A percentile compares a stretch with the other conserved stretches of the same genome.
These are phyloP conservation scores for Caenorhabditis sp. DNA, from an alignment of 2,888 invertebrate genomes.

Conservation along the genomic window DNA sequence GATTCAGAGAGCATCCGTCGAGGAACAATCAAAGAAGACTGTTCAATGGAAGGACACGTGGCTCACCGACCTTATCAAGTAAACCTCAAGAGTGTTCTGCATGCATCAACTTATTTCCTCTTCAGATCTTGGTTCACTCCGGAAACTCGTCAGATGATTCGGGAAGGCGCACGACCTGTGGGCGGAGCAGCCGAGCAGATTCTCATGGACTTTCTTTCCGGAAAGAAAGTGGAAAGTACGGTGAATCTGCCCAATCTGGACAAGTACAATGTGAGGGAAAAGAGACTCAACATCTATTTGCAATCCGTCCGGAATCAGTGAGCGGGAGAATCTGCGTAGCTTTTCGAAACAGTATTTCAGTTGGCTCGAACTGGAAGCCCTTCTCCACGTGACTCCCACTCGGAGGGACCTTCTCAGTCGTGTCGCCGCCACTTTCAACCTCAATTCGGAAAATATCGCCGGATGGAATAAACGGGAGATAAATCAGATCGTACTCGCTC, in stretches of 20 bases:
- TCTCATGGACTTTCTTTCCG: conserved; percentile 41
- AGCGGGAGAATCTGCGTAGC: background rate
- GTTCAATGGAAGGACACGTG: conserved; percentile 15
- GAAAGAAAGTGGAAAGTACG: conserved; percentile 17
- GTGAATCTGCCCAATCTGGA: conserved; percentile 58
- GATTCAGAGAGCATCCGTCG: background rate
- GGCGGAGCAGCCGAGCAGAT: conserved; percentile 44
- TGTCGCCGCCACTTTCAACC: conserved; percentile 49
- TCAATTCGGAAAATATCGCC: conserved; percentile 58
- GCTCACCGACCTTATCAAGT: conserved; percentile 22
- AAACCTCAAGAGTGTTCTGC: no score
- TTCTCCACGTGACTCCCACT: conserved; percentile 46
- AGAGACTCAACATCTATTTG: conserved; percentile 55
- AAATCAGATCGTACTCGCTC: conserved; percentile 19
- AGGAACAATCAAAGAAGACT: background rate
- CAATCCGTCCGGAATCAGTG: conserved; percentile 55
- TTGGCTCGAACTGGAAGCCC: conserved; percentile 55
- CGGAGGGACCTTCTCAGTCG: conserved; percentile 42
- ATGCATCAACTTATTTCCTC: no score
- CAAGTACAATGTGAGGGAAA: conserved; percentile 55
- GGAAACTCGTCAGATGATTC: conserved; percentile 27
- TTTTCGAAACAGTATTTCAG: conserved; percentile 36
- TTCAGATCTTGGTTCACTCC: conserved; percentile 40
- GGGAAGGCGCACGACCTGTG: conserved; percentile 27
- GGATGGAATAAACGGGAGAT: conserved; percentile 49